Percentiles rank a stretch among this genome's conserved stretches.
These are phyloP conservation scores for Tinea semifulvella DNA, from an alignment of 2,888 invertebrate genomes.

Conservation along the genomic window DNA sequence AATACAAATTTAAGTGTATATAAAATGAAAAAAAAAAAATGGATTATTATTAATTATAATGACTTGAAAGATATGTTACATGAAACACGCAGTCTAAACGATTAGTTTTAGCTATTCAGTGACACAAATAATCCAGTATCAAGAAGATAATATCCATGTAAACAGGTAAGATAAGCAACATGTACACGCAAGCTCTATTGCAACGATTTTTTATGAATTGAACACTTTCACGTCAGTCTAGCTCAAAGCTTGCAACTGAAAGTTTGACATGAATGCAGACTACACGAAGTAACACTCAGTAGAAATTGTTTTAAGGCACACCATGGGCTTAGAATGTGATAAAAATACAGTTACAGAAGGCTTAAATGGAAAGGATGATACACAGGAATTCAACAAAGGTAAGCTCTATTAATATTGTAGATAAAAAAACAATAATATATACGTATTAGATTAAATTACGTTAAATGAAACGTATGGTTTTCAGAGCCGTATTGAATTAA, in stretches of 20 bases:
- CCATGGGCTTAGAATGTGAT: conserved; percentile 2
- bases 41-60: too few species aligned
- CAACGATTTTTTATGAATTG: too few species aligned
- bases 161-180: too few species aligned
- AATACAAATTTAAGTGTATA: too few species aligned
- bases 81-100: too few species aligned
- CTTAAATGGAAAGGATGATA: background rate
- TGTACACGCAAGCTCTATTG: too few species aligned
- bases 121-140: conserved; percentile 4
- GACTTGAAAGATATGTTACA: too few species aligned
- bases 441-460: too few species aligned
- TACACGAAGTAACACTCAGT: background rate
- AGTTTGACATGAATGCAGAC: background rate
- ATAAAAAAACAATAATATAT: too few species aligned
- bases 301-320: background rate
- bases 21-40: too few species aligned
- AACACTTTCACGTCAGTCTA: conserved; percentile 6
- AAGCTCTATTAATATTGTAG: background rate
- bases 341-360: conserved; percentile 2
- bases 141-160: conserved; percentile 16
- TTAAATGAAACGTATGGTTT: too few species aligned
- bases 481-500: too few species aligned
- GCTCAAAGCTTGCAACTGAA: background rate
- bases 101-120: background rate
- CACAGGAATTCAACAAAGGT: conserved; percentile 4